phyloP scores from a whole-genome alignment of 2,113 vertebrate species.

The Embiotoca jacksoni region DNA sequence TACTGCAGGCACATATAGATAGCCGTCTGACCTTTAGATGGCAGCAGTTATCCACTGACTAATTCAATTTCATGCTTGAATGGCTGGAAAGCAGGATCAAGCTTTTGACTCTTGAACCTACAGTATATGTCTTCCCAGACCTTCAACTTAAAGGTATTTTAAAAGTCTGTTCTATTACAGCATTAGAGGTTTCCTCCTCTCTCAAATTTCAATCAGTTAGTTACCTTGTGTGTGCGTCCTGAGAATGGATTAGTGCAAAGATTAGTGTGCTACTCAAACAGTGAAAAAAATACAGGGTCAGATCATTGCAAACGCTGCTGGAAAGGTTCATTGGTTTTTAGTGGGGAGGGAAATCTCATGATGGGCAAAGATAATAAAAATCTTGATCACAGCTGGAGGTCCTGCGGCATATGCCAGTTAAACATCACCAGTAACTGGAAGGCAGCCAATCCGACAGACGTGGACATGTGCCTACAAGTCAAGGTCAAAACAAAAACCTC shows the following conservation, averaged over 20 bases:
- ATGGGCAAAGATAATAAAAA: slow-evolving; percentile 40
- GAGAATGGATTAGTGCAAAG: background rate
- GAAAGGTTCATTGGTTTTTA: slow-evolving; percentile 19
- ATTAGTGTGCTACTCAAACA: background rate
- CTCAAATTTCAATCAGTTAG: background rate
- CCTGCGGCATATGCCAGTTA: slow-evolving; percentile 43
- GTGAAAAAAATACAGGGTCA: background rate
- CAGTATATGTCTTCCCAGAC: slow-evolving; percentile 29
- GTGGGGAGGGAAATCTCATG: slow-evolving; percentile 3
- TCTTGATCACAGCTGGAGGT: slow-evolving; percentile 50
- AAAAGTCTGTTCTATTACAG: background rate
- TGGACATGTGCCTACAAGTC: slow-evolving; percentile 12
- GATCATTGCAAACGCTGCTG: background rate
- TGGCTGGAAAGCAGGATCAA: slow-evolving; percentile 48
- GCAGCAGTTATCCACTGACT: slow-evolving; percentile 71
- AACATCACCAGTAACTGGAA: slow-evolving; percentile 46
- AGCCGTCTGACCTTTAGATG: slow-evolving; percentile 72
- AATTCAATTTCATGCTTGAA: slow-evolving; percentile 72
- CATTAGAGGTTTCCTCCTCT: background rate
- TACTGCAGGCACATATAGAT: background rate
- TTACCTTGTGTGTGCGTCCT: background rate
- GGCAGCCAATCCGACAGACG: slow-evolving; percentile 44
- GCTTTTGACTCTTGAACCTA: slow-evolving; percentile 40
- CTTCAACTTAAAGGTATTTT: slow-evolving; percentile 5
- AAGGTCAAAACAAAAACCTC: slow-evolving; percentile 53